A percentile compares a stretch with the other conserved stretches of the same genome.
These are phyloP conservation scores for Actinopyga echinites DNA, from an alignment of 53 echinoderm and acorn worm species.

Conservation along the genomic window DNA sequence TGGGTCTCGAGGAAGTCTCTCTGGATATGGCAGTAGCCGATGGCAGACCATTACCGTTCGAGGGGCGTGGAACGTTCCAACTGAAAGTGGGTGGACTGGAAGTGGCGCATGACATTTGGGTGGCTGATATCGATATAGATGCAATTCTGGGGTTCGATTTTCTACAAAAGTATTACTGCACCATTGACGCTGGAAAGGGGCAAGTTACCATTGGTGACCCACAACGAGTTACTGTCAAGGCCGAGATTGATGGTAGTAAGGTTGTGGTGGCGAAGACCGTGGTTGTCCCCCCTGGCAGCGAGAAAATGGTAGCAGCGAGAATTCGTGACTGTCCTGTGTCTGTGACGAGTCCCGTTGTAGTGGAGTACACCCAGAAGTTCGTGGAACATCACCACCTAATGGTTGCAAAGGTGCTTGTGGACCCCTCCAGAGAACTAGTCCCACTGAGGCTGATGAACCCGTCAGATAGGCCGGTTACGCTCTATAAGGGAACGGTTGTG, in stretches of 20 bases:
- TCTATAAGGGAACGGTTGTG: conserved; percentile 36
- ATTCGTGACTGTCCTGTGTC: not conserved
- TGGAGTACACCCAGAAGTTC: not conserved
- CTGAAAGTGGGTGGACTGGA: not conserved
- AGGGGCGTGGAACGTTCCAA: not conserved
- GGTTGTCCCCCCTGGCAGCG: conserved; percentile 13
- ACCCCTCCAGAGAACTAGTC: not conserved
- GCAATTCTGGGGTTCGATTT: not conserved
- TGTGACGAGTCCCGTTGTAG: not conserved
- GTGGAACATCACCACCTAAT: not conserved
- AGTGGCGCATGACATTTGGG: conserved; percentile 15
- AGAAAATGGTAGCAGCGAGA: not conserved
- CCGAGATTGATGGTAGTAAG: not conserved
- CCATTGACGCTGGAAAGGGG: not conserved
- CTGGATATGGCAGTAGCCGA: not conserved
- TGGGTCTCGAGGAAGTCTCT: not conserved
- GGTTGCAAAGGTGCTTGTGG: conserved; percentile 14
- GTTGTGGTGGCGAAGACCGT: not conserved
- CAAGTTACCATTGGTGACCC: not conserved
- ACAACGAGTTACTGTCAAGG: not conserved
- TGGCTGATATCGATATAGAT: too few species aligned
- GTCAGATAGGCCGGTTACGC: conserved; percentile 5
- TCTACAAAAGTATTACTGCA: conserved; percentile 5
- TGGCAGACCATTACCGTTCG: not conserved
- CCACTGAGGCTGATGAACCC: conserved; percentile 29